A percentile compares a stretch with the other conserved stretches of the same genome.
These are phyloP conservation scores for Eugnorisma glareosa DNA, from an alignment of 2,888 invertebrate genomes.

Conservation along the genomic window DNA sequence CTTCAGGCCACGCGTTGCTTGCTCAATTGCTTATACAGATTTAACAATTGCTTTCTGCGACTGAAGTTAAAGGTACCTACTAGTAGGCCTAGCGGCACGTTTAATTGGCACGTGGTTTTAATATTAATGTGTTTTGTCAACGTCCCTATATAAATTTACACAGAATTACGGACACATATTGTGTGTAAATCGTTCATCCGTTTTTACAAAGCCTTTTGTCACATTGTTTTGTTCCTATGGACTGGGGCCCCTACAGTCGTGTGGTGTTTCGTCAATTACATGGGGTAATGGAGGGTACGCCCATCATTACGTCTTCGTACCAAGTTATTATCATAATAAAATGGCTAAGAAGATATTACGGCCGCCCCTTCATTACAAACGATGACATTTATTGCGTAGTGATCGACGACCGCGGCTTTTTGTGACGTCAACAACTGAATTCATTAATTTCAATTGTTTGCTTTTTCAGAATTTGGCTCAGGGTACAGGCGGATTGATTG, in stretches of 20 bases:
- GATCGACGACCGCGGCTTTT: slow-evolving; percentile 22
- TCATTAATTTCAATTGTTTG: slow-evolving; percentile 30
- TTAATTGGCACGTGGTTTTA: slow-evolving; percentile 58
- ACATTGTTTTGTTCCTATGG: slow-evolving; percentile 60
- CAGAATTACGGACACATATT: slow-evolving; percentile 62
- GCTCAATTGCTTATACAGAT: background rate
- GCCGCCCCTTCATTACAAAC: slow-evolving; percentile 56
- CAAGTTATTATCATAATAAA: slow-evolving; percentile 65
- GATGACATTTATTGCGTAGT: slow-evolving; percentile 55
- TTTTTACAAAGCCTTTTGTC: slow-evolving; percentile 62
- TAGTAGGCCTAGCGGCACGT: slow-evolving; percentile 45
- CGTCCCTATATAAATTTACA: slow-evolving; percentile 53
- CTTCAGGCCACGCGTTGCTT: background rate
- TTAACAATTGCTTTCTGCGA: slow-evolving; percentile 1
- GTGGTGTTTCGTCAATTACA: slow-evolving; percentile 58
- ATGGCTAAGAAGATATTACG: slow-evolving; percentile 44
- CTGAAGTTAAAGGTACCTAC: background rate
- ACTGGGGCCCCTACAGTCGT: slow-evolving; percentile 35
- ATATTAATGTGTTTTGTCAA: slow-evolving; percentile 63
- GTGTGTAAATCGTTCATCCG: slow-evolving; percentile 69
- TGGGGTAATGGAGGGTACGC: slow-evolving; percentile 60
- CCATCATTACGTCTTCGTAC: slow-evolving; percentile 57
- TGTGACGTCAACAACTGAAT: slow-evolving; percentile 47
- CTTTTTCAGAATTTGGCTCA: slow-evolving; percentile 10
- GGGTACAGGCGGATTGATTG: slow-evolving; percentile 10